A percentile compares a stretch with the other conserved stretches of the same genome.
Conservation (phyloP, 2,113 vertebrate species). For the Xiphophorus couchianus region DNA sequence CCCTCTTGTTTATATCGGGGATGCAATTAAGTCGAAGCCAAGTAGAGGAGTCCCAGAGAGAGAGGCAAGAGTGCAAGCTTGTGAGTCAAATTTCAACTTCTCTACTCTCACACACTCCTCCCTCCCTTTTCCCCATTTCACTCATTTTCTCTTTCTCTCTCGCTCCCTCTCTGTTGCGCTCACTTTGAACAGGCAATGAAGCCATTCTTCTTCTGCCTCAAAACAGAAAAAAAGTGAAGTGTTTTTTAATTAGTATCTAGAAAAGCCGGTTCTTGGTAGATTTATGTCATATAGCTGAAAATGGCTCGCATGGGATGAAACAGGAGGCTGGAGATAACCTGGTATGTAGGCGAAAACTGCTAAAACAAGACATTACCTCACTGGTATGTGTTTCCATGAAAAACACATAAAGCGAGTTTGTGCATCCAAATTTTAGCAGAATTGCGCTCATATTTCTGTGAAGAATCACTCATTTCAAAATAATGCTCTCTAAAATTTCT, state of each 20-base stretch:
- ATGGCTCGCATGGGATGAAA: slow-evolving; percentile 44
- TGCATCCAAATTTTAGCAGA: slow-evolving; percentile 6
- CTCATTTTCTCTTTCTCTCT: slow-evolving; percentile 67
- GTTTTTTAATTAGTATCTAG: slow-evolving; percentile 28
- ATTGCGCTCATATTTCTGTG: slow-evolving; percentile 1
- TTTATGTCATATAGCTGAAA: slow-evolving; percentile 28
- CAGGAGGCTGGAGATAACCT: slow-evolving; percentile 49
- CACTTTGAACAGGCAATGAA: slow-evolving; percentile 37
- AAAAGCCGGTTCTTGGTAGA: slow-evolving; percentile 27
- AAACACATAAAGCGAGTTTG: slow-evolving; percentile 11
- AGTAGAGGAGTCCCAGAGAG: slow-evolving; percentile 89
- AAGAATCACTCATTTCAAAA: slow-evolving; percentile 27
- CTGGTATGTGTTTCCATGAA: slow-evolving; percentile 45
- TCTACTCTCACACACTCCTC: slow-evolving; percentile 52
- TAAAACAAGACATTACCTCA: slow-evolving; percentile 67
- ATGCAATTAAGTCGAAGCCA: slow-evolving; percentile 87
- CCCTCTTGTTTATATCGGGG: slow-evolving; percentile 91
- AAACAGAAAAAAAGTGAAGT: slow-evolving; percentile 13
- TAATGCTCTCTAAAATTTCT: slow-evolving; percentile 29
- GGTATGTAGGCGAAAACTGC: slow-evolving; percentile 49
- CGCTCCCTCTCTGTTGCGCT: not conserved
- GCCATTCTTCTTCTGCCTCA: slow-evolving; percentile 7
- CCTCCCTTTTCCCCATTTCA: slow-evolving; percentile 52
- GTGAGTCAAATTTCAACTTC: slow-evolving; percentile 83
- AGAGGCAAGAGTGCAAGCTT: slow-evolving; percentile 88